phyloP scores from a whole-genome alignment of 2,888 invertebrate genomes.

The Phyllotreta cruciferae region DNA sequence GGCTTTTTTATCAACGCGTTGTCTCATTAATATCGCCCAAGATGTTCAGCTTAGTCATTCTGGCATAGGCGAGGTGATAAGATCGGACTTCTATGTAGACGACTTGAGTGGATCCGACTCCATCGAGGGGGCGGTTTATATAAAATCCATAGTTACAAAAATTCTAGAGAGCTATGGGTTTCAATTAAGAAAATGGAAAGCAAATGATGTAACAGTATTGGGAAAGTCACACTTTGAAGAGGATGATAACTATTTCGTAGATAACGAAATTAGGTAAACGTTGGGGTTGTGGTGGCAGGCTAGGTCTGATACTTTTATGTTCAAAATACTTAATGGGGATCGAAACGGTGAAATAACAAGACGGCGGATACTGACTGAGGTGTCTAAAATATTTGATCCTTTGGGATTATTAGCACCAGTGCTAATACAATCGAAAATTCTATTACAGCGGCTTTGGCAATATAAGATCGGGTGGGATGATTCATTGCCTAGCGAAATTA shows the following conservation, averaged over 20 bases:
- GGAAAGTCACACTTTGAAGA: no score
- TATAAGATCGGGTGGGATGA: slow-evolving; percentile 18
- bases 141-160: no score
- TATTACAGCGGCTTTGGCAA: slow-evolving; percentile 20
- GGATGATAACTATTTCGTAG: no score
- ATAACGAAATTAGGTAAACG: no score
- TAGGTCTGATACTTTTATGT: no score
- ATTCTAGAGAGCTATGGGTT: slow-evolving; percentile 1
- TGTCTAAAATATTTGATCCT: slow-evolving; percentile 26
- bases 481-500: slow-evolving; percentile 5
- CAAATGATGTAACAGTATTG: slow-evolving; percentile 5
- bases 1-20: slow-evolving; percentile 25
- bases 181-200: slow-evolving; percentile 25
- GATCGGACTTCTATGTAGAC: slow-evolving; percentile 21
- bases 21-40: slow-evolving; percentile 21
- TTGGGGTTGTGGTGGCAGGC: no score
- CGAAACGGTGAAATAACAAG: background rate
- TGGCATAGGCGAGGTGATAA: slow-evolving; percentile 14
- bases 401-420: slow-evolving; percentile 15
- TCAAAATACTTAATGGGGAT: no score
- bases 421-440: slow-evolving; percentile 22
- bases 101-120: slow-evolving; percentile 19
- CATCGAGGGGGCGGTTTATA: no score
- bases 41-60: slow-evolving; percentile 8
- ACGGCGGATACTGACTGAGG: slow-evolving; percentile 10